phyloP scores from a whole-genome alignment of 2,113 vertebrate genomes.

The Uria aalge region DNA sequence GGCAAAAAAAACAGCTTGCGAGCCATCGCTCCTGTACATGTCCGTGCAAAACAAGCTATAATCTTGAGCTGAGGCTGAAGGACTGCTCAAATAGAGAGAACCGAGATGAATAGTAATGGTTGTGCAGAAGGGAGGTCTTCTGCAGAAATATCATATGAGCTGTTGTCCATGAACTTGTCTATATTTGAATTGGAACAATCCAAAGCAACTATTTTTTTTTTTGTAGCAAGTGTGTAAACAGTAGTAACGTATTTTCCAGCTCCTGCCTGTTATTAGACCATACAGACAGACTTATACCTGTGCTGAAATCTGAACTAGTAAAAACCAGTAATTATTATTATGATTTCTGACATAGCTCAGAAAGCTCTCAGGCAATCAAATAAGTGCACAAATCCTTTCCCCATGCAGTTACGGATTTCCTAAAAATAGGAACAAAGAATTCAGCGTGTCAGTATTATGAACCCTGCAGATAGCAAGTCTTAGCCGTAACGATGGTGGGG shows the following conservation, averaged over 20 bases:
- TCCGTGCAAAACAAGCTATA: not conserved
- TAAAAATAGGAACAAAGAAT: not conserved
- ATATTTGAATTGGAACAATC: not conserved
- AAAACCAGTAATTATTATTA: not conserved
- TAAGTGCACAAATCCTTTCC: not conserved
- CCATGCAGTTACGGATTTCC: not conserved
- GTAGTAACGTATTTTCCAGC: not conserved
- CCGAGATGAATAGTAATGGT: not conserved
- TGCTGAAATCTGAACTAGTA: not conserved
- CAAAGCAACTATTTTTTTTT: not conserved
- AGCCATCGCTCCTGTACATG: not conserved
- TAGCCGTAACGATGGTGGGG: not conserved
- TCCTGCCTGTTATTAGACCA: not conserved
- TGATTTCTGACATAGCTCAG: not conserved
- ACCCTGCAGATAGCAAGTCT: not conserved
- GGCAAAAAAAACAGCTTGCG: not conserved
- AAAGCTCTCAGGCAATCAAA: not conserved
- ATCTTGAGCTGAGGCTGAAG: not conserved
- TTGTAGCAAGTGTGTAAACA: not conserved
- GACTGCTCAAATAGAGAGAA: not conserved
- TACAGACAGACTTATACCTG: not conserved
- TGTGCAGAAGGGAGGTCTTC: slow-evolving; percentile 9
- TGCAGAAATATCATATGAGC: not conserved
- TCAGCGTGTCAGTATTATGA: not conserved
- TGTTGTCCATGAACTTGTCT: not conserved